Evolutionary conservation across 2,797 vertebrate species (phyloP).

Genomic region (Xerus rutilus): DNA sequence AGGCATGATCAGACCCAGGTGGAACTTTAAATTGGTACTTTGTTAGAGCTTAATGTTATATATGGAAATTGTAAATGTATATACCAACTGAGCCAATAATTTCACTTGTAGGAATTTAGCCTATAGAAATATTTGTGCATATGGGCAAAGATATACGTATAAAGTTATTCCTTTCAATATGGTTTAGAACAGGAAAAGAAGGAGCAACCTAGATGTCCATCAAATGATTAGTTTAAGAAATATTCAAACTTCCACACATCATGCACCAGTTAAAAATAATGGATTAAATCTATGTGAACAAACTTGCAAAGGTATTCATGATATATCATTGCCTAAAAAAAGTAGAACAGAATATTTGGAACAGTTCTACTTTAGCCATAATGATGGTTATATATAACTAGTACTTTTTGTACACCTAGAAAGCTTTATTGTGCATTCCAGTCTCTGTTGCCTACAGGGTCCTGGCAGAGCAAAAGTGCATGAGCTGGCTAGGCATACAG

Average conservation of each 20-base stretch:
- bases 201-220: background rate
- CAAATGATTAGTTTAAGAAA: slow-evolving; percentile 16
- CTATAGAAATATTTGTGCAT: background rate
- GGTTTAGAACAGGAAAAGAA: slow-evolving; percentile 31
- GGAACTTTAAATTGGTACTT: background rate
- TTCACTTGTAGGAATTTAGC: slow-evolving; percentile 21
- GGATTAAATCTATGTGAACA: background rate
- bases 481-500: background rate
- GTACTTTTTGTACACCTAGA: background rate
- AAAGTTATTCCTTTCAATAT: slow-evolving; percentile 3
- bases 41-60: slow-evolving; percentile 4
- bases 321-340: slow-evolving; percentile 11
- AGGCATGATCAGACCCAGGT: background rate
- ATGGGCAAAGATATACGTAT: background rate
- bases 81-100: background rate
- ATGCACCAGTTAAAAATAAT: background rate
- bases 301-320: background rate
- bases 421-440: background rate
- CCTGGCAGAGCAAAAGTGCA: background rate
- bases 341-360: background rate
- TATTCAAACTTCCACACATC: background rate
- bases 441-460: background rate
- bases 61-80: background rate
- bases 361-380: background rate
- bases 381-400: background rate